Base-by-base conservation (phyloP, 2,888 invertebrate species). In the Drosophila maculinotata region DNA sequence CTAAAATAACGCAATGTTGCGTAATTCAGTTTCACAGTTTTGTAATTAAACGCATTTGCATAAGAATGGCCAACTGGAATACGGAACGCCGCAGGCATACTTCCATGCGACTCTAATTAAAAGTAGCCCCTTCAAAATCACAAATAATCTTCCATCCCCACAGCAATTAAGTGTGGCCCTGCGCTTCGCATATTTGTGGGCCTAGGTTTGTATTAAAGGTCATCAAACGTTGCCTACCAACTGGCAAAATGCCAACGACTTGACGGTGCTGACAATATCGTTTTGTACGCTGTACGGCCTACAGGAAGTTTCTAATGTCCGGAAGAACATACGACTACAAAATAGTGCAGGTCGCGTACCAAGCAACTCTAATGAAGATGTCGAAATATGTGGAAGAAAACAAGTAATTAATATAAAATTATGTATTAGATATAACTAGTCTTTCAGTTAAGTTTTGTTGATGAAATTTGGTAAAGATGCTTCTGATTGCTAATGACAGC, bases 41-140 rank as follows among this genome's bases (percentile, higher is more conserved):
- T 87, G 90, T 90, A 89, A 89, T 90, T 89, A 89, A 88, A 85
- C 72, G 79, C 81, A 89, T 89, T 89, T 90, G 88, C 89, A 89
- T 89, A 89, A 74, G 78, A 76, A 77, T 74, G 76, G 69, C 77
- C 62, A 58, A 48, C 28, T 35, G 30, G 41, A 49, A 49, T 44
- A 39, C 36, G 26, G 26, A 44, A 57, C 48, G 74, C 76, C 79
- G 49, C 49, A 62, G 77, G 89, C 87, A 88, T 83, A 73, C 57
- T 86, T 80, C 57, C 85, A 86, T 84, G 89, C 83, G 39, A 76
- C 70, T 52, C 79, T 69, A 83, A 83, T 83, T 84, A 84, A 85
- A 69, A 45, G 31, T 65, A 45, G 53, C 62, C 79, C 60, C 42
- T 53, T 25, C 44, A 31, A 39, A 35, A 14, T 4, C 42, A 41